phyloP scores from a whole-genome alignment of 2,797 vertebrate species.

The Chloroceryle amazona region DNA sequence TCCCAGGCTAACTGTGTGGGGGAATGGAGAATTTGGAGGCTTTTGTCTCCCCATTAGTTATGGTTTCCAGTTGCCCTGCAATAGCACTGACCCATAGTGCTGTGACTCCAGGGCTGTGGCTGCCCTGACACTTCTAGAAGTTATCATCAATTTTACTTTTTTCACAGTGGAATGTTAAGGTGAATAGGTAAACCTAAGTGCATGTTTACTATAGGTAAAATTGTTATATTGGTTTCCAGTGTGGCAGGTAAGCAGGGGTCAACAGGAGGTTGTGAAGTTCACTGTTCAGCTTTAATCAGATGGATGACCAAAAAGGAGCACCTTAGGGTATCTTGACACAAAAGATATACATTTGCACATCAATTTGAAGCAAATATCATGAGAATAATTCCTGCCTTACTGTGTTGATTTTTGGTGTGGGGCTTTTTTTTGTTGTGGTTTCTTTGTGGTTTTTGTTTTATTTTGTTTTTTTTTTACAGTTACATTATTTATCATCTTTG shows the following conservation, averaged over 20 bases:
- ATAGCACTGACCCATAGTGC: rapidly evolving
- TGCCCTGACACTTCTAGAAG: background rate
- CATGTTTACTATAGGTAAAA: background rate
- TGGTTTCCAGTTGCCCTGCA: background rate
- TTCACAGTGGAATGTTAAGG: background rate
- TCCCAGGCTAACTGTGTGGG: rapidly evolving
- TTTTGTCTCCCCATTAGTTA: background rate
- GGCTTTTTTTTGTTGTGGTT: too few species aligned
- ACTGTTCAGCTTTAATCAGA: background rate
- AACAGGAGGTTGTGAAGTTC: background rate
- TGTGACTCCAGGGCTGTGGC: background rate
- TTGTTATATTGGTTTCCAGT: background rate
- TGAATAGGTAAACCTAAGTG: background rate
- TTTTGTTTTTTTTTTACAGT: background rate
- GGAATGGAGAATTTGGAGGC: background rate
- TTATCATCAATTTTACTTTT: background rate
- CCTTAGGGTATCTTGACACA: background rate
- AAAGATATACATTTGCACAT: background rate
- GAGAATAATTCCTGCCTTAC: background rate
- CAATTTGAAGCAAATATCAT: background rate
- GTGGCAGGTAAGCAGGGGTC: background rate
- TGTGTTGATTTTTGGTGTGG: too few species aligned
- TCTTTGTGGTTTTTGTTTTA: too few species aligned
- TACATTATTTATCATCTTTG: background rate
- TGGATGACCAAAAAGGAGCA: background rate